These are phyloP conservation scores for Anneissia japonica DNA, from an alignment of 35 echinoderm and acorn worm genomes.

Conservation along the genomic window DNA sequence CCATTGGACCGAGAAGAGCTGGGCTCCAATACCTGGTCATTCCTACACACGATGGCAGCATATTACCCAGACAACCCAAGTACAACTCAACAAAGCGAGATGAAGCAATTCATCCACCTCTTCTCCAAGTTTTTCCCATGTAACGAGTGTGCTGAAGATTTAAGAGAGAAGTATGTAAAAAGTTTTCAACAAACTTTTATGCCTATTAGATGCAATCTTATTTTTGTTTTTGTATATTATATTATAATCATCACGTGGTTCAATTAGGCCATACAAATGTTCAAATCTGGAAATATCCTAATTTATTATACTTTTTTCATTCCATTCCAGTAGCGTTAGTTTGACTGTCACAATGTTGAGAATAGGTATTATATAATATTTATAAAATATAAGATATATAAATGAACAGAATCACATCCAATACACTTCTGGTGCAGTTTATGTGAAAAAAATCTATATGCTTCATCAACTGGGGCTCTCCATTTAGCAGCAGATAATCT, in stretches of 20 bases:
- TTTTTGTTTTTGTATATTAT: not conserved
- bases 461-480: too few relatives aligned
- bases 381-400: too few relatives aligned
- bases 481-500: too few relatives aligned
- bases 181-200: not conserved
- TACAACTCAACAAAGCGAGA: conserved; percentile 59
- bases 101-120: conserved; percentile 87
- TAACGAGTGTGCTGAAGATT: conserved; percentile 85
- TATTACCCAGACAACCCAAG: conserved; percentile 89
- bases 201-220: not conserved
- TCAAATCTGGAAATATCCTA: too few relatives aligned
- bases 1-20: conserved; percentile 91
- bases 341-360: too few relatives aligned
- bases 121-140: conserved; percentile 98
- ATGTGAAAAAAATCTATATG: too few relatives aligned
- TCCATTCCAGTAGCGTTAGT: too few relatives aligned
- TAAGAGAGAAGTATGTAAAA: conserved; percentile 68
- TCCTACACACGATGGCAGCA: conserved; percentile 89
- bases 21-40: conserved; percentile 96
- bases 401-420: too few relatives aligned
- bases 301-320: too few relatives aligned
- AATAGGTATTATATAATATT: too few relatives aligned
- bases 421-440: too few relatives aligned
- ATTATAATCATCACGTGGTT: not conserved
- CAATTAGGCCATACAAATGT: not conserved